Evolutionary conservation across 2,113 vertebrate genomes (phyloP), one percentile per base, ranked within the genome.

Genomic region (Acanthisitta chloris): DNA sequence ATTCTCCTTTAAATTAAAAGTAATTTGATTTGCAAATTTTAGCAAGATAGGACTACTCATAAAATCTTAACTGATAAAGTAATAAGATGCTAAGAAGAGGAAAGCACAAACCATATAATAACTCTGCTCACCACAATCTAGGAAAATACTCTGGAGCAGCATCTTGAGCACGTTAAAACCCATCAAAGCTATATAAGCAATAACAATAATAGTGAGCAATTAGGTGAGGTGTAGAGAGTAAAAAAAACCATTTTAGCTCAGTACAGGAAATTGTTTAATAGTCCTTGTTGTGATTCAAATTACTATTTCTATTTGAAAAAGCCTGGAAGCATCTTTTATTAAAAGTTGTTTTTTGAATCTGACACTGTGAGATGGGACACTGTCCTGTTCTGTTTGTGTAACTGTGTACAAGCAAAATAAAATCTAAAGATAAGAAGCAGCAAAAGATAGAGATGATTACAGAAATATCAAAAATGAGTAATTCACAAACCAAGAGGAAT

Each of bases 11-110:
- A 66, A 52, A 74, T 89, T 74, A 61, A 71, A 87, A 94, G 26
- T 69, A 67, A 82, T 45, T 93, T 69, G 69, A 79, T 94, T 92
- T 96, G 48, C 45, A 87, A 95, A 84, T 85, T 91, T 89, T 91
- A 91, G 49, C 42, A 67, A 89, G 57, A 91, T 84, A 93, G 81
- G 38, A 54, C 34, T 58, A 46, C 76, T 80, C 38, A 52, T 87
- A 92, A 94, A 94, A 86, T 82, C 77, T 79, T 69, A 87, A 82
- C 81, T 67, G 45, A 57, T 82, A 81, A 88, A 82, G 49, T 38
- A 81, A 17, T 61, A 81, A 67, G 45, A 84, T 65, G 28, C 40
- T 74, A 8, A 3, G 72, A 48, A 71, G 34, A 86, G 0, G 1
- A 61, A 73, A 80, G n/a, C 24, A 76, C 46, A 33, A 92, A 42